Conservation (phyloP, 1,140 invertebrate species). For the Octopus sinensis region DNA sequence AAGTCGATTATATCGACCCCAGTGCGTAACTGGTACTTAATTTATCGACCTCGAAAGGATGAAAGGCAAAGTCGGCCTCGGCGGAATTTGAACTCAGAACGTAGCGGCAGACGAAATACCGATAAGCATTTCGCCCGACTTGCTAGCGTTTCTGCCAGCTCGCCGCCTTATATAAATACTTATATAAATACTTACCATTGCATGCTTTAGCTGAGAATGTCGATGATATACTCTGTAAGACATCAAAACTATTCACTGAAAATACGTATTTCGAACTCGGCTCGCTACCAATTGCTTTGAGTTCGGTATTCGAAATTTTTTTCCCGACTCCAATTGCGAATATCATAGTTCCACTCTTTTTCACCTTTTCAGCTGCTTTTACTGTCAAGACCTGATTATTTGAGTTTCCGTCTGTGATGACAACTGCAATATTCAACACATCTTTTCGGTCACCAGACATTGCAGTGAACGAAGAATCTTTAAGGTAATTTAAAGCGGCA, state of each 20-base stretch:
- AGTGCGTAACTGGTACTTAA: no score
- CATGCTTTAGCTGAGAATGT: constrained; percentile 28
- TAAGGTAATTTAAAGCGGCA: constrained; percentile 19
- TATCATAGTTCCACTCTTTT: constrained; percentile 29
- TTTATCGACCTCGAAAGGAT: no score
- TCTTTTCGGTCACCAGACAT: constrained; percentile 20
- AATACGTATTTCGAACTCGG: constrained; percentile 25
- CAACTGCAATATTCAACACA: constrained; percentile 19
- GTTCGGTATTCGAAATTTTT: constrained; percentile 20
- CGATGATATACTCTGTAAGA: constrained; percentile 21
- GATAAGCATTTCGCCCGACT: no score
- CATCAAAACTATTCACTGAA: constrained; percentile 21
- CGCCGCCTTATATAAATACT: no score
- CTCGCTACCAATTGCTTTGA: constrained; percentile 27
- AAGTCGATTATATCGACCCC: no score
- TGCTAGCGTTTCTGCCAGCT: no score
- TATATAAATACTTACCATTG: no score
- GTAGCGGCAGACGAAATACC: no score
- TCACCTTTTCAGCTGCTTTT: constrained; percentile 20
- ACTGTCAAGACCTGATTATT: constrained; percentile 29
- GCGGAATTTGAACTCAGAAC: no score
- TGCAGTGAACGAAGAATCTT: constrained; percentile 13
- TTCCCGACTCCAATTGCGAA: constrained; percentile 29
- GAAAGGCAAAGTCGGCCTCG: no score
- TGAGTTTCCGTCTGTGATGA: constrained; percentile 24